These are phyloP conservation scores for Nansenia antarctica DNA, from an alignment of 2,113 vertebrate genomes.

Conservation along the genomic window DNA sequence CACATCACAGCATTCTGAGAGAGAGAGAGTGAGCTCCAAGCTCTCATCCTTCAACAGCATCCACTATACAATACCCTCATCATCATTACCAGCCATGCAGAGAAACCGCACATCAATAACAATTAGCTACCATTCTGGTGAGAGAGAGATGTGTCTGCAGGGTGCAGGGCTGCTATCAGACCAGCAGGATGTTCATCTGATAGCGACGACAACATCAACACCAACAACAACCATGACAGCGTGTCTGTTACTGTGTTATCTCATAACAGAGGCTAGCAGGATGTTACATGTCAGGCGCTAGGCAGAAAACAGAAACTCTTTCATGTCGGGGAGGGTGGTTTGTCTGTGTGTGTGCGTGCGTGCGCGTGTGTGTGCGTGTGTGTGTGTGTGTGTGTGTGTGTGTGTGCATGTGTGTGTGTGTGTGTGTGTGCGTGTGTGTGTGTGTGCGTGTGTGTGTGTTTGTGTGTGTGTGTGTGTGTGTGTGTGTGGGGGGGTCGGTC, in stretches of 20 bases:
- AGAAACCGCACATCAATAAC: conserved; percentile 34
- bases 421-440: conserved; percentile 5
- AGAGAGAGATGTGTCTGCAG: not conserved
- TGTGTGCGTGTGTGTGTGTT: not conserved
- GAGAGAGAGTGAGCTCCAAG: not conserved
- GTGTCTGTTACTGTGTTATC: conserved; percentile 39
- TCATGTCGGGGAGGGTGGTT: conserved; percentile 34
- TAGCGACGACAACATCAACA: conserved; percentile 34
- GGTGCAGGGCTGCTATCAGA: not conserved
- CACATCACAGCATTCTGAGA: too few species aligned
- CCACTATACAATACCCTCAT: conserved; percentile 46
- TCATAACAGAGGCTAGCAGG: conserved; percentile 49
- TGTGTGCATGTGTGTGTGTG: conserved; percentile 11
- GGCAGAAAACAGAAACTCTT: conserved; percentile 48
- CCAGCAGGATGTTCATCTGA: conserved; percentile 24
- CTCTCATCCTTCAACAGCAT: not conserved
- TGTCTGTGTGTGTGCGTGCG: too few species aligned
- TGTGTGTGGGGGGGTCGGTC: conserved; percentile 11
- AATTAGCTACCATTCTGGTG: not conserved
- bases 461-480: not conserved
- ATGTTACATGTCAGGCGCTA: conserved; percentile 59
- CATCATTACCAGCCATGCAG: conserved; percentile 51
- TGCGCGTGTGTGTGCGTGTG: not conserved
- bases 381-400: conserved; percentile 22
- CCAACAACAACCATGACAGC: not conserved